These are phyloP conservation scores for Danio tinwini DNA, from an alignment of 2,797 vertebrate species.

Conservation along the genomic window DNA sequence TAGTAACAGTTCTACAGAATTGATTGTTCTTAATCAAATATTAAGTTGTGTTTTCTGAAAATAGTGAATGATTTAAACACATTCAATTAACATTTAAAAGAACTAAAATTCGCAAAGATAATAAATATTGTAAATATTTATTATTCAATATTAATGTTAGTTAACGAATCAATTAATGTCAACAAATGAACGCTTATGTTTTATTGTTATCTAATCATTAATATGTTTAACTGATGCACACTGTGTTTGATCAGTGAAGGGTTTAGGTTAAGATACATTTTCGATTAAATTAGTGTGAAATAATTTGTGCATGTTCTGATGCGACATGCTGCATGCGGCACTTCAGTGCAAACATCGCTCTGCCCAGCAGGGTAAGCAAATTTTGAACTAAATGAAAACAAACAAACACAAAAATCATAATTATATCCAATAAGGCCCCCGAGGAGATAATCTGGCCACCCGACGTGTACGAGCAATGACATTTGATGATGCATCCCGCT, in stretches of 20 bases:
- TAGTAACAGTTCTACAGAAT: no score
- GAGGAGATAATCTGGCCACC: slow-evolving; percentile 49
- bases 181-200: no score
- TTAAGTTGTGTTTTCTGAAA: no score
- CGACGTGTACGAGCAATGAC: slow-evolving; percentile 51
- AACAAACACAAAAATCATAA: slow-evolving; percentile 55
- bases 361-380: slow-evolving; percentile 35
- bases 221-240: not conserved
- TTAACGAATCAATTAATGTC: no score
- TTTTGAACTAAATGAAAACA: slow-evolving; percentile 20
- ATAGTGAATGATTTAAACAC: no score
- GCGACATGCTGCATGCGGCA: slow-evolving; percentile 6
- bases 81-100: no score
- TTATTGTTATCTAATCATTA: no score
- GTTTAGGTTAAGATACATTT: not conserved
- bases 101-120: no score
- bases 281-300: not conserved
- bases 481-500: slow-evolving; percentile 62
- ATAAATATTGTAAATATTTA: no score
- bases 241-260: not conserved
- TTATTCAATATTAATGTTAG: no score
- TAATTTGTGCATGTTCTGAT: not conserved
- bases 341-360: not conserved
- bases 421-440: slow-evolving; percentile 45
- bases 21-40: no score